These are phyloP conservation scores for Charina bottae DNA, from an alignment of 2,113 vertebrate genomes.

Conservation along the genomic window DNA sequence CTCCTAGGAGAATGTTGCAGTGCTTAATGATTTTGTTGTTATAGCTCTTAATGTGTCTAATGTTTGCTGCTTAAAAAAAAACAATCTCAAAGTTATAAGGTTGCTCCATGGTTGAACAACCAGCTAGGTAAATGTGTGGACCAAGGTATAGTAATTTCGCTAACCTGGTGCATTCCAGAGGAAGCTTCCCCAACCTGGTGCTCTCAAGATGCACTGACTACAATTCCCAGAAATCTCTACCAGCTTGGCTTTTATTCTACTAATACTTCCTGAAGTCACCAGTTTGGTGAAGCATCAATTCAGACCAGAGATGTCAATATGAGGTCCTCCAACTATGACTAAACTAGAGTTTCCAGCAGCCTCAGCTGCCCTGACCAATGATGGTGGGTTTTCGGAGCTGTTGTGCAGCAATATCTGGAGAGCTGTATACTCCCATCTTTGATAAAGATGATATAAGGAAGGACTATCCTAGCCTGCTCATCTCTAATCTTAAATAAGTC, in stretches of 20 bases:
- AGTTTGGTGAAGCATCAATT: not conserved
- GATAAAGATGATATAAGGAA: too few relatives aligned
- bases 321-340: too few relatives aligned
- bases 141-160: not conserved
- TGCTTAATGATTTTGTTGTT: slow-evolving; percentile 78
- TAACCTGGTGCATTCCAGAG: not conserved
- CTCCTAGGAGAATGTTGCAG: slow-evolving; percentile 72
- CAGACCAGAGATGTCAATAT: not conserved
- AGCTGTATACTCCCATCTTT: too few relatives aligned
- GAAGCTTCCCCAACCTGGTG: not conserved
- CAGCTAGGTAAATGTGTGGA: slow-evolving; percentile 25
- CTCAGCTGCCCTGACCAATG: too few relatives aligned
- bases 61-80: slow-evolving; percentile 77
- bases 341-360: too few relatives aligned
- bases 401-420: too few relatives aligned
- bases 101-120: slow-evolving; percentile 61
- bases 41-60: slow-evolving; percentile 78
- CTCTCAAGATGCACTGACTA: not conserved
- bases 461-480: too few relatives aligned
- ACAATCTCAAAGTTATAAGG: slow-evolving; percentile 76
- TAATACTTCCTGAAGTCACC: not conserved
- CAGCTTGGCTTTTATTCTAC: not conserved
- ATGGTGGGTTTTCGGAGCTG: too few relatives aligned
- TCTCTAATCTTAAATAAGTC: too few relatives aligned
- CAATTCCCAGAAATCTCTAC: not conserved